These are phyloP conservation scores for Dinothrombium tinctorium DNA, from an alignment of 1,140 invertebrate species.

Conservation along the genomic window DNA sequence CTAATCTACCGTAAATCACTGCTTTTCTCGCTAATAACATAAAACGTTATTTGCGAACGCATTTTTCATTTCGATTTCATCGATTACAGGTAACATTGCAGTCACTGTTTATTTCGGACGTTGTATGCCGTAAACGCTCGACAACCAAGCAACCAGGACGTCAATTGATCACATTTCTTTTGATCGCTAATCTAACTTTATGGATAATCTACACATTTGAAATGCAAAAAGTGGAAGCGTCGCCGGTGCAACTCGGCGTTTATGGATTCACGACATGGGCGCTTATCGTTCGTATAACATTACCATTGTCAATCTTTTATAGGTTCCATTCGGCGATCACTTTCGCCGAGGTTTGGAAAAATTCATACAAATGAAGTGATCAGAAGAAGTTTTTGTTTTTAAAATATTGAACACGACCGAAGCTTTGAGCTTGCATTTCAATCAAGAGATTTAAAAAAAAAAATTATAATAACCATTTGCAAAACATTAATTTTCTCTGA, in stretches of 20 bases:
- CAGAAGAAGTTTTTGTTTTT: too few relatives aligned
- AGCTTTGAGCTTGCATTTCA: too few relatives aligned
- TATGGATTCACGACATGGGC: slow-evolving; percentile 85
- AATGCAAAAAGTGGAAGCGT: slow-evolving; percentile 68
- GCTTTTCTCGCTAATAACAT: too few relatives aligned
- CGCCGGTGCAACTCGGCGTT: slow-evolving; percentile 72
- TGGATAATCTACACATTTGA: slow-evolving; percentile 91
- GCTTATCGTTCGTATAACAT: slow-evolving; percentile 67
- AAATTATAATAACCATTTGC: too few relatives aligned
- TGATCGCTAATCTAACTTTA: slow-evolving; percentile 83
- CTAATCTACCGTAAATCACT: too few relatives aligned
- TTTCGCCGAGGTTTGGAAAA: slow-evolving; percentile 93
- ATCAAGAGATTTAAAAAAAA: too few relatives aligned
- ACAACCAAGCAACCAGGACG: slow-evolving; percentile 76
- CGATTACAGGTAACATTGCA: slow-evolving; percentile 54
- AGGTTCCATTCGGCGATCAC: slow-evolving; percentile 84
- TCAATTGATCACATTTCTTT: slow-evolving; percentile 77
- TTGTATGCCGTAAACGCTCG: slow-evolving; percentile 49
- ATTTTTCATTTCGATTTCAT: not conserved
- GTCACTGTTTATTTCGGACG: slow-evolving; percentile 80
- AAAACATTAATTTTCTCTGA: too few relatives aligned
- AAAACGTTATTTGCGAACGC: too few relatives aligned
- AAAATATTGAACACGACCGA: too few relatives aligned
- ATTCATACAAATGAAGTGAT: slow-evolving; percentile 49
- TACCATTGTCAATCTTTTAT: slow-evolving; percentile 80